Conservation (phyloP, 1,140 invertebrate genomes). For the Pseudomyrmex dendroicus region DNA sequence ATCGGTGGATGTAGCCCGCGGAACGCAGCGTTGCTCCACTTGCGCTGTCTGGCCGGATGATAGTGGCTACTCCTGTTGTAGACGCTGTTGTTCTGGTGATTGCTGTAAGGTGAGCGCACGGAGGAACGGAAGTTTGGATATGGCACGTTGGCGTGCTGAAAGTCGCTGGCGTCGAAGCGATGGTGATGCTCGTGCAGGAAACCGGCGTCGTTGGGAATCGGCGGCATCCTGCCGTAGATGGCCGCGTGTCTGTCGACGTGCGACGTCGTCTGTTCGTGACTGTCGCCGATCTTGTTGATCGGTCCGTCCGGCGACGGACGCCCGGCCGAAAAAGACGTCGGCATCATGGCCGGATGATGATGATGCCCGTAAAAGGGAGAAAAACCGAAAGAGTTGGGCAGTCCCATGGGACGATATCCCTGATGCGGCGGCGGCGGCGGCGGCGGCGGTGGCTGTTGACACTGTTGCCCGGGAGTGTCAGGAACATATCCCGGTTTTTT, state of each 20-base stretch:
- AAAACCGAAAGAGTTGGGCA: constrained; percentile 61
- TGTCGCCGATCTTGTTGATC: constrained; percentile 62
- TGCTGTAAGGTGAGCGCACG: constrained; percentile 60
- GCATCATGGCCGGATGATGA: constrained; percentile 42
- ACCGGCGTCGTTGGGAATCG: constrained; percentile 47
- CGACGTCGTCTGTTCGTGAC: constrained; percentile 46
- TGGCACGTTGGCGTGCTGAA: constrained; percentile 55
- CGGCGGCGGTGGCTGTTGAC: neutral
- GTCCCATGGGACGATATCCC: constrained; percentile 43
- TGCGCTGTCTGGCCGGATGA: constrained; percentile 74
- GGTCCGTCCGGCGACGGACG: constrained; percentile 45
- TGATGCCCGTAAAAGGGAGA: constrained; percentile 65
- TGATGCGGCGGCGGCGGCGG: constrained; percentile 42
- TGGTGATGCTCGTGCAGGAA: constrained; percentile 64
- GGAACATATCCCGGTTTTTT: constrained; percentile 44
- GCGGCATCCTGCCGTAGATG: constrained; percentile 47
- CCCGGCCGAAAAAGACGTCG: constrained; percentile 48
- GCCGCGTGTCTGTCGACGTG: constrained; percentile 53
- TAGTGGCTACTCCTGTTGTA: constrained; percentile 55
- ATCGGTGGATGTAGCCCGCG: constrained; percentile 75
- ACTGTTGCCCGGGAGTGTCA: constrained; percentile 38
- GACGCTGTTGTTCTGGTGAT: constrained; percentile 70
- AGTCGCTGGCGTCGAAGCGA: constrained; percentile 63
- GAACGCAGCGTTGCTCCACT: constrained; percentile 76
- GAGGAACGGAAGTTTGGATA: constrained; percentile 61